Base-by-base conservation (phyloP, 2,113 vertebrate genomes). In the Chlorocebus sabaeus region DNA sequence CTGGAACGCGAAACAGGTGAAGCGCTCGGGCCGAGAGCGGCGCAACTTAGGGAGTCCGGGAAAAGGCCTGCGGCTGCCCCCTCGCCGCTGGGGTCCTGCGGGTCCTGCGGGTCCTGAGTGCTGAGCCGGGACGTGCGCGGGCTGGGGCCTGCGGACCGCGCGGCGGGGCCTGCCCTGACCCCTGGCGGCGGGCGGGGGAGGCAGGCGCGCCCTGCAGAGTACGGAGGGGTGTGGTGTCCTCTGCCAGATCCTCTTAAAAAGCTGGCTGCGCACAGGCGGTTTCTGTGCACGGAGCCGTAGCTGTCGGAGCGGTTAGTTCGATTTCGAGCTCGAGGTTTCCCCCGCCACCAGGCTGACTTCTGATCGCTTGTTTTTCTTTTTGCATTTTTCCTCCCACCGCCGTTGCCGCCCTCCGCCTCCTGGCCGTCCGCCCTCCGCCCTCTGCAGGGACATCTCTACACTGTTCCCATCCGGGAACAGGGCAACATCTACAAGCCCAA, bases 401-500 rank as follows among this genome's bases (percentile, higher is more conserved):
- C 20, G 68, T 40, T 90, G 80, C 87, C 73, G 22, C 95, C 89
- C 87, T 93, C 82, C 93, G 38, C 50, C 48, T 83, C 79, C 94
- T 94, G 96, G 97, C 88, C 83, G 59, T 27, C 89, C 64, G 88
- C 92, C 83, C 89, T 97, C 93, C 89, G 20, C 61, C 27, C 61
- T 64, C 61, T 30, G 13, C 99, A 99, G 99, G 99, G 99, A 97
- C 99, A 99, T 98, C 97, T 99, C 86, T 99, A 99, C 93, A 99
- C 99, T 18, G 99, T 99, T 73, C 99, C 99, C 98, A 98, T 99
- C 98, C 98, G 99, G 98, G 99, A 99, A 94, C 99, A 99, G 98
- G 99, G 99, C 97, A 99, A 99, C 98, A 99, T 99, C 97, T 99
- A 99, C 98, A 99, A 99, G 96, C 99, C 99, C 72, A 99, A 99